These are phyloP conservation scores for Nephrotoma appendiculata DNA, from an alignment of 2,888 invertebrate genomes.

Conservation along the genomic window DNA sequence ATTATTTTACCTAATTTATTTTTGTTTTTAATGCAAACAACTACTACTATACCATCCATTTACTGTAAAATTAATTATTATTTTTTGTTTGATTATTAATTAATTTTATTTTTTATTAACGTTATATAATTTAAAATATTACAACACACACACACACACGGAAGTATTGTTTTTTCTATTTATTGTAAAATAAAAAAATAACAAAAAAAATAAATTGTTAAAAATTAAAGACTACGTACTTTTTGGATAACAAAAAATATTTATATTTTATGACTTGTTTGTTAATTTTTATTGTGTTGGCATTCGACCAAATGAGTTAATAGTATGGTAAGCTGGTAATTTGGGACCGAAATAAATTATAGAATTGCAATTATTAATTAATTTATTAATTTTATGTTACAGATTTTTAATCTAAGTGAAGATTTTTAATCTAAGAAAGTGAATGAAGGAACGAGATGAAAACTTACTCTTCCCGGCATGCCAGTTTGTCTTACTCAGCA, in stretches of 20 bases:
- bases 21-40: background rate
- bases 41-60: background rate
- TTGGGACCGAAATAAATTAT: no score
- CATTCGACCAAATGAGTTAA: background rate
- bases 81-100: background rate
- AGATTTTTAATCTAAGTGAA: no score
- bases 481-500: no score
- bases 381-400: no score
- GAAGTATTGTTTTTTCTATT: background rate
- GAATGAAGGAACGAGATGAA: no score
- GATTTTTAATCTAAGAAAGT: no score
- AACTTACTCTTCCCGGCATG: no score
- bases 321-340: no score
- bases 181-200: background rate
- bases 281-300: background rate
- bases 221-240: background rate
- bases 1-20: background rate
- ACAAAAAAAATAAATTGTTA: background rate
- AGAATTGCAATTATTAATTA: no score
- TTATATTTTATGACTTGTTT: background rate
- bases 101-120: background rate
- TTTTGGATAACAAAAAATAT: background rate
- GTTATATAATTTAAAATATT: background rate
- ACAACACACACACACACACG: background rate
- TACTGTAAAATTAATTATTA: background rate